A percentile compares a stretch with the other conserved stretches of the same genome.
Conservation (phyloP, 2,888 invertebrate species). For the Vesta saturnalis region DNA sequence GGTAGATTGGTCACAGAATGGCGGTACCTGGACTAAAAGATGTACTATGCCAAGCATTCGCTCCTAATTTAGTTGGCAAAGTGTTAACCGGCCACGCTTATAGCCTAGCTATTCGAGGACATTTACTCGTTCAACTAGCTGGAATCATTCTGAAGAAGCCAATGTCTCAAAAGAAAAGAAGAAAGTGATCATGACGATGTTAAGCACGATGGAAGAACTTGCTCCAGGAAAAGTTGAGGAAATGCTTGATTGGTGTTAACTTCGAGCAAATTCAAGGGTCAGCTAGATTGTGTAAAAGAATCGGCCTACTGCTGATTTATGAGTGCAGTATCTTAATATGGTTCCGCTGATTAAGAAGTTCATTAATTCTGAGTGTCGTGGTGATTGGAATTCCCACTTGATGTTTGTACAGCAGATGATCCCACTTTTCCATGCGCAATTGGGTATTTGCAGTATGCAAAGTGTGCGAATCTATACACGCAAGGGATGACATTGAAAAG, state of each 20-base stretch:
- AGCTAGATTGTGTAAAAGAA: slow-evolving; percentile 27
- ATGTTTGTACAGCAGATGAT: slow-evolving; percentile 31
- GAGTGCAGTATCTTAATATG: slow-evolving; percentile 27
- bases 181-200: background rate
- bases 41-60: slow-evolving; percentile 34
- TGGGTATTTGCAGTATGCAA: slow-evolving; percentile 29
- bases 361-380: slow-evolving; percentile 24
- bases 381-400: slow-evolving; percentile 30
- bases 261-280: slow-evolving; percentile 33
- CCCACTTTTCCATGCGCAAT: slow-evolving; percentile 30
- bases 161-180: slow-evolving; percentile 23
- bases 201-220: slow-evolving; percentile 3
- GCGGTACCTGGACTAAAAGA: slow-evolving; percentile 43
- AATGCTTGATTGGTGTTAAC: background rate
- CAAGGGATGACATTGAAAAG: slow-evolving; percentile 18
- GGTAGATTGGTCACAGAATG: slow-evolving; percentile 30
- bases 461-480: slow-evolving; percentile 26
- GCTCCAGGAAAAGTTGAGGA: background rate
- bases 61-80: slow-evolving; percentile 40
- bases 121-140: slow-evolving; percentile 37
- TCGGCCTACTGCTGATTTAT: slow-evolving; percentile 30
- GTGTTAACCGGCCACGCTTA: slow-evolving; percentile 40
- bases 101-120: slow-evolving; percentile 37
- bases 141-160: slow-evolving; percentile 29
- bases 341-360: slow-evolving; percentile 30